Evolutionary conservation across 2,888 invertebrate species (phyloP).

Genomic region (Lacanobia oleracea): DNA sequence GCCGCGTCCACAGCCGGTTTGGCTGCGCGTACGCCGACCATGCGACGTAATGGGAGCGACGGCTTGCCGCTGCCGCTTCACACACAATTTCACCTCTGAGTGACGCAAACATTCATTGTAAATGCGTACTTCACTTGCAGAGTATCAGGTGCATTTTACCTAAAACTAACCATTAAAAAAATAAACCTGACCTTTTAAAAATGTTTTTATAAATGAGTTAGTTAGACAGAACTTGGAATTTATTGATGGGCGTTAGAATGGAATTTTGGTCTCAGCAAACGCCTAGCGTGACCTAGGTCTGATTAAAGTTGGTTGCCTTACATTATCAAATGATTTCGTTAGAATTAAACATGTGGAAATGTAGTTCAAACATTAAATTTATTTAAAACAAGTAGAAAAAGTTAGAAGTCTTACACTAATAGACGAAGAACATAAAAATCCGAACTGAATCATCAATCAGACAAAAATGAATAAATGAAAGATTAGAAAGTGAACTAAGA

Average conservation of each 20-base stretch:
- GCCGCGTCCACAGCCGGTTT: conserved; percentile 83
- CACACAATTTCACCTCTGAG: conserved; percentile 91
- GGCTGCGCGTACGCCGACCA: conserved; percentile 82
- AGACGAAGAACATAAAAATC: not conserved
- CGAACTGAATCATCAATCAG: conserved; percentile 27
- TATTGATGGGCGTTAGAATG: not conserved
- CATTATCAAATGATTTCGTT: not conserved
- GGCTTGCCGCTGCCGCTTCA: conserved; percentile 89
- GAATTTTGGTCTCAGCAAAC: not conserved
- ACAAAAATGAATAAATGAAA: conserved; percentile 13
- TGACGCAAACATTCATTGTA: conserved; percentile 89
- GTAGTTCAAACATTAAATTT: not conserved
- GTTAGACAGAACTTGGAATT: not conserved
- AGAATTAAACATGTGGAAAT: too few relatives aligned
- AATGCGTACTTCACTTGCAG: conserved; percentile 80
- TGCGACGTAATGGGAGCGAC: conserved; percentile 90
- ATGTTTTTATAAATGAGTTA: not conserved
- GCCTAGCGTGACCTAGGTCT: not conserved
- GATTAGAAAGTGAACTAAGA: conserved; percentile 39
- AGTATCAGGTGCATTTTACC: conserved; percentile 81
- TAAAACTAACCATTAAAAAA: conserved; percentile 33
- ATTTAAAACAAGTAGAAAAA: not conserved
- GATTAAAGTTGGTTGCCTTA: not conserved
- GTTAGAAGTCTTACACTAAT: not conserved
- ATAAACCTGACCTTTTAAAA: conserved; percentile 5